Conservation (phyloP, 2,888 invertebrate genomes). For the Proisotoma minuta region DNA sequence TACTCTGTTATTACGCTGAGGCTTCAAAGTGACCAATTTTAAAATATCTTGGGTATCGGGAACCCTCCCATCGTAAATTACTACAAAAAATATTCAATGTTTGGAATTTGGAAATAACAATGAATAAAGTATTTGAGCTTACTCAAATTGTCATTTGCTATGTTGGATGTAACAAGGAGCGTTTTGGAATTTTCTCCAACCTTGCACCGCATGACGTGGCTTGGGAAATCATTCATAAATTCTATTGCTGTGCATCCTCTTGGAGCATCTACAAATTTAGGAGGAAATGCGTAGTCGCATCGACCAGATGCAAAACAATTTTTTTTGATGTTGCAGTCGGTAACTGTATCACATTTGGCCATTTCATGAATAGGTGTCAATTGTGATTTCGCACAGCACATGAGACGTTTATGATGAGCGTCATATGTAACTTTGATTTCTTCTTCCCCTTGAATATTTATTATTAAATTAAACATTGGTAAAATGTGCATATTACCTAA, state of each 20-base stretch:
- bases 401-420: constrained; percentile 31
- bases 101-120: neutral
- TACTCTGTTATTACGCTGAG: constrained; percentile 20
- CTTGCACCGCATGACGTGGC: constrained; percentile 40
- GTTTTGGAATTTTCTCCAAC: constrained; percentile 30
- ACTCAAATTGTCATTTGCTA: constrained; percentile 40
- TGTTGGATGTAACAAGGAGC: constrained; percentile 34
- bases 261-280: constrained; percentile 40
- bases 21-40: constrained; percentile 23
- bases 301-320: constrained; percentile 40
- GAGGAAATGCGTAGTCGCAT: constrained; percentile 43
- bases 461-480: neutral
- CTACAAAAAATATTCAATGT: too few relatives aligned
- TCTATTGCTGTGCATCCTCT: constrained; percentile 41
- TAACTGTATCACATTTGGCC: constrained; percentile 43
- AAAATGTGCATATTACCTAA: neutral
- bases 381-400: constrained; percentile 42
- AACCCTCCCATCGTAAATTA: constrained; percentile 35
- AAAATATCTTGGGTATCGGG: constrained; percentile 38
- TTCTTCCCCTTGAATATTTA: constrained; percentile 22
- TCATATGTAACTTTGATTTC: constrained; percentile 35
- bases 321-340: constrained; percentile 42
- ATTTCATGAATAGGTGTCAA: constrained; percentile 38
- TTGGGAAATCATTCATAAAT: constrained; percentile 38
- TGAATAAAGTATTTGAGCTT: constrained; percentile 20